A percentile compares a stretch with the other conserved stretches of the same genome.
These are phyloP conservation scores for Acanthosepion lycidas DNA, from an alignment of 2,888 invertebrate genomes.

Conservation along the genomic window DNA sequence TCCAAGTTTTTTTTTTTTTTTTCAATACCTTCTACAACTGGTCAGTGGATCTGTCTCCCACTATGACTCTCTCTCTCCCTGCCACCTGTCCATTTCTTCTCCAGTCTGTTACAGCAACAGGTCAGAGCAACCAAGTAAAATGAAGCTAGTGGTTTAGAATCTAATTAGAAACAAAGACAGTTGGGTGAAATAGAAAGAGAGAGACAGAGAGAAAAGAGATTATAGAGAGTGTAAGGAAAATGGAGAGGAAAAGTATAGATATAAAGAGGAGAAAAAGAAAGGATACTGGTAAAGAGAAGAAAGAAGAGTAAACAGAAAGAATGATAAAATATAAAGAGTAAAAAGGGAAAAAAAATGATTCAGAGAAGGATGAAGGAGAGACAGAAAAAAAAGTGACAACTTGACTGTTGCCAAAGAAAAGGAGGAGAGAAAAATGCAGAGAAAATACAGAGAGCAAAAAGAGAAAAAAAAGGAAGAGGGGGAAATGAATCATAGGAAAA, in stretches of 20 bases:
- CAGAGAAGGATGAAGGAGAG: neutral
- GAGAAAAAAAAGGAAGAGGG: too few relatives aligned
- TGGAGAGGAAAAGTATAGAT: neutral
- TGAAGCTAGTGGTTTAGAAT: neutral
- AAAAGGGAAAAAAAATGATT: neutral
- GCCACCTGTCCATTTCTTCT: neutral
- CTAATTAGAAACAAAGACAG: conserved; percentile 33
- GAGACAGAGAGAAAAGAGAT: neutral
- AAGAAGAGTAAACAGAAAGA: neutral
- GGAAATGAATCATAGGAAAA: too few relatives aligned
- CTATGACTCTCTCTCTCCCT: neutral
- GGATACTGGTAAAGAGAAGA: neutral
- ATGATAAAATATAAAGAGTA: neutral
- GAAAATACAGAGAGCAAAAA: too few relatives aligned
- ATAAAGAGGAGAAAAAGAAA: neutral
- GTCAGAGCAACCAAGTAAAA: neutral
- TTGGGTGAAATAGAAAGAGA: neutral
- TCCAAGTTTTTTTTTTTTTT: neutral
- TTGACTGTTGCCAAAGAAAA: neutral
- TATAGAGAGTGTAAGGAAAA: neutral
- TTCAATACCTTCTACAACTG: conserved; percentile 2
- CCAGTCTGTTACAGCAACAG: neutral
- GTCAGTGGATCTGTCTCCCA: neutral
- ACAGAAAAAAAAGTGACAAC: neutral
- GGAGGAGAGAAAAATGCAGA: too few relatives aligned